phyloP scores from a whole-genome alignment of 2,888 invertebrate genomes.

The Euplexia lucipara region DNA sequence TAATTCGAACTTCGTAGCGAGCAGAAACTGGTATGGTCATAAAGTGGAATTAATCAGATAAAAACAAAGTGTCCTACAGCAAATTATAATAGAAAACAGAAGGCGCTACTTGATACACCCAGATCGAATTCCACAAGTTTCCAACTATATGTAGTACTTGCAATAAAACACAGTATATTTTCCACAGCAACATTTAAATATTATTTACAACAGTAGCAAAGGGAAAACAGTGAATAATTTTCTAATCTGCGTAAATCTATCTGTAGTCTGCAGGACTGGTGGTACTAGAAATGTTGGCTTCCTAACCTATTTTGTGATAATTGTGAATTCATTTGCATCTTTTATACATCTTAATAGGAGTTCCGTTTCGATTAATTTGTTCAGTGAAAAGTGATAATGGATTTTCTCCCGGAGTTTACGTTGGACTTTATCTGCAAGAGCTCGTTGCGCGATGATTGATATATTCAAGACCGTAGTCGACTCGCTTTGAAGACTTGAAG shows the following conservation, averaged over 20 bases:
- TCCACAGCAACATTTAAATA: slow-evolving; percentile 49
- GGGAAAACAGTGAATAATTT: slow-evolving; percentile 67
- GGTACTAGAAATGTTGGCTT: slow-evolving; percentile 49
- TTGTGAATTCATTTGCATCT: slow-evolving; percentile 69
- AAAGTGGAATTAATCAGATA: slow-evolving; percentile 13
- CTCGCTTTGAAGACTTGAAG: slow-evolving; percentile 34
- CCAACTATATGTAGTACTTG: slow-evolving; percentile 38
- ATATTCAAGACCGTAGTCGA: slow-evolving; percentile 37
- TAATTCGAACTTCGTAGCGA: no score
- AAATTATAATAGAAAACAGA: slow-evolving; percentile 36
- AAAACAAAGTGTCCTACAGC: slow-evolving; percentile 1
- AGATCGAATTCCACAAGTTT: slow-evolving; percentile 48
- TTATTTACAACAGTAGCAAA: slow-evolving; percentile 58
- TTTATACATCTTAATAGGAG: slow-evolving; percentile 55
- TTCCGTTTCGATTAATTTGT: slow-evolving; percentile 54
- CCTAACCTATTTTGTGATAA: slow-evolving; percentile 64
- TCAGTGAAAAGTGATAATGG: slow-evolving; percentile 46
- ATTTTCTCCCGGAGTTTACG: slow-evolving; percentile 51
- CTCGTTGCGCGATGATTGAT: slow-evolving; percentile 43
- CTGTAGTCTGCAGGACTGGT: slow-evolving; percentile 46
- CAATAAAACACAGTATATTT: slow-evolving; percentile 55
- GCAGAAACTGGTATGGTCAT: slow-evolving; percentile 5
- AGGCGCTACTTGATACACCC: slow-evolving; percentile 14
- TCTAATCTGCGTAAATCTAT: slow-evolving; percentile 65
- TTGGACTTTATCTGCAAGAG: slow-evolving; percentile 31